phyloP scores from a whole-genome alignment of 2,888 invertebrate species.

The Tenodera sinensis region DNA sequence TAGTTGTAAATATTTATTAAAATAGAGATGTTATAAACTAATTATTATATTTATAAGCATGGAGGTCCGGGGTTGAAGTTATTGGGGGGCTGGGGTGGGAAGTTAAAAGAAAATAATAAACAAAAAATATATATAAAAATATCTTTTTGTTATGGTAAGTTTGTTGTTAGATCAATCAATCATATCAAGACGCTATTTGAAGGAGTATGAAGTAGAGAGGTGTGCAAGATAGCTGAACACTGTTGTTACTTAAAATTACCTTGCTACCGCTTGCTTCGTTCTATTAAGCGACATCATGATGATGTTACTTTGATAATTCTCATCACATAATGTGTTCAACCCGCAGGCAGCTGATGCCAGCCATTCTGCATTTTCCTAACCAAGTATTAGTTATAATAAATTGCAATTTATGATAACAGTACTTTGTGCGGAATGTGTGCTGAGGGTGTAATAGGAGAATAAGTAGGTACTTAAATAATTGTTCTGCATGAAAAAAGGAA shows the following conservation, averaged over 20 bases:
- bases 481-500: neutral
- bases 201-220: neutral
- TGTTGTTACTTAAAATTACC: neutral
- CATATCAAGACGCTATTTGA: constrained; percentile 10
- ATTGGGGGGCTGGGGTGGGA: constrained; percentile 14
- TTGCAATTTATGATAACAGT: neutral
- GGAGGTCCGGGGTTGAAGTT: constrained; percentile 6
- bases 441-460: neutral
- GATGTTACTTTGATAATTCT: neutral
- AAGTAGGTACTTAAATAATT: neutral
- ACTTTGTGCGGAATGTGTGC: neutral
- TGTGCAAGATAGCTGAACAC: neutral
- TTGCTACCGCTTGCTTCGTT: neutral
- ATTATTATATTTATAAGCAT: constrained; percentile 19
- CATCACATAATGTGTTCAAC: constrained; percentile 28
- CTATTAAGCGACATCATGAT: neutral
- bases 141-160: constrained; percentile 11
- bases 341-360: neutral
- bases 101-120: constrained; percentile 13
- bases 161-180: constrained; percentile 14
- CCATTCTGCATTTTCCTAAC: constrained; percentile 5
- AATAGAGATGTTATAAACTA: constrained; percentile 29
- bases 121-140: constrained; percentile 10
- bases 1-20: constrained; percentile 34
- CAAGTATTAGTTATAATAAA: neutral